Evolutionary conservation across 2,888 invertebrate genomes (phyloP).

Genomic region (Priocnemis perturbator): DNA sequence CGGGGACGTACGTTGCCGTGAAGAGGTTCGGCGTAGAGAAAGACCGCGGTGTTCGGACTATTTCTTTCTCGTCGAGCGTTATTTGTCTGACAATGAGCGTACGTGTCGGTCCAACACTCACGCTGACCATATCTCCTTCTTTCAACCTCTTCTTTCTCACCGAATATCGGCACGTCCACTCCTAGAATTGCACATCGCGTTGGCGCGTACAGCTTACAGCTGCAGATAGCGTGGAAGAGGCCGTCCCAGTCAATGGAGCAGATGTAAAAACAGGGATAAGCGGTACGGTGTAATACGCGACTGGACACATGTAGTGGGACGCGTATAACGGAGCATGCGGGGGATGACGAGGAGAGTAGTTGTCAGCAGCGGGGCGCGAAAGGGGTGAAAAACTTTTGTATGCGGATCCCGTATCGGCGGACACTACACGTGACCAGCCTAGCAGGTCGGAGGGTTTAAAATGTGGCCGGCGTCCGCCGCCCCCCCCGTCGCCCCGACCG

Average conservation of each 20-base stretch:
- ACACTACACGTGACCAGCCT: slow-evolving; percentile 73
- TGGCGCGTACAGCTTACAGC: slow-evolving; percentile 35
- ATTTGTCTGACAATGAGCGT: too few relatives aligned
- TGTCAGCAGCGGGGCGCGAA: slow-evolving; percentile 37
- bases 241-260: not conserved
- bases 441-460: slow-evolving; percentile 56
- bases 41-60: too few relatives aligned
- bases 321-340: too few relatives aligned
- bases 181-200: too few relatives aligned
- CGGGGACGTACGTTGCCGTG: too few relatives aligned
- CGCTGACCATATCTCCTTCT: too few relatives aligned
- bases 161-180: too few relatives aligned
- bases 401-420: slow-evolving; percentile 69
- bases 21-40: too few relatives aligned
- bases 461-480: slow-evolving; percentile 39
- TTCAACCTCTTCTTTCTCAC: too few relatives aligned
- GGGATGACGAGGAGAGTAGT: slow-evolving; percentile 29
- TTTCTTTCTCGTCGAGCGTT: too few relatives aligned
- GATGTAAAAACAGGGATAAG: slow-evolving; percentile 15
- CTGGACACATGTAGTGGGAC: slow-evolving; percentile 19
- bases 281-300: too few relatives aligned
- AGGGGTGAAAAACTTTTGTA: slow-evolving; percentile 67
- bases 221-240: not conserved
- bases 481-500: not conserved
- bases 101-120: too few relatives aligned